Conservation (phyloP, 2,113 vertebrate genomes). For the Ploceus nigricollis region DNA sequence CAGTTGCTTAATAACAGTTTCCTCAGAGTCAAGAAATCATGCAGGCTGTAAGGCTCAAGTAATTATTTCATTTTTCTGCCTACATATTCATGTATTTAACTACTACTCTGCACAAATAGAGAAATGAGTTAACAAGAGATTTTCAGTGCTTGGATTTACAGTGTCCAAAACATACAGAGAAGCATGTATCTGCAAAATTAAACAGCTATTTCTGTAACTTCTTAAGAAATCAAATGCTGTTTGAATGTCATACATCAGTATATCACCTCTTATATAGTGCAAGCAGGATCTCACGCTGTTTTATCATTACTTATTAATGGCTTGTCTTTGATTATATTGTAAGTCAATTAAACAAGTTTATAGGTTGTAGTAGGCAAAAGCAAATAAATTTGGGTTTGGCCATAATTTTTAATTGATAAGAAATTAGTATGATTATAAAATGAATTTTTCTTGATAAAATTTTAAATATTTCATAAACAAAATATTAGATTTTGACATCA, state of each 20-base stretch:
- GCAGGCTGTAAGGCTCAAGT: slow-evolving; percentile 4
- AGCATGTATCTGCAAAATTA: not conserved
- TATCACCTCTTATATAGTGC: not conserved
- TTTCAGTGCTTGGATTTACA: not conserved
- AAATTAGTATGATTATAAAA: not conserved
- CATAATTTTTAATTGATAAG: not conserved
- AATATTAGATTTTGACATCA: slow-evolving; percentile 10
- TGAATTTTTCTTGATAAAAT: not conserved
- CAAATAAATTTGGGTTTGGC: not conserved
- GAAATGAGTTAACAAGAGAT: not conserved
- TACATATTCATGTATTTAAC: not conserved
- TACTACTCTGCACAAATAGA: not conserved
- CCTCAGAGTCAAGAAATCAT: slow-evolving; percentile 4
- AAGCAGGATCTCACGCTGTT: not conserved
- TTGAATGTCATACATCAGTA: not conserved
- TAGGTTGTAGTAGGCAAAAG: not conserved
- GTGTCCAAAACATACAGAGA: not conserved
- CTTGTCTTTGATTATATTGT: not conserved
- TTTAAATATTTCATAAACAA: not conserved
- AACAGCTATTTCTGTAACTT: not conserved
- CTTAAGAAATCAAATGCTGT: not conserved
- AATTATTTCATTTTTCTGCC: slow-evolving; percentile 39
- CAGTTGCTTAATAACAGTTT: slow-evolving; percentile 38
- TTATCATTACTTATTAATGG: not conserved
- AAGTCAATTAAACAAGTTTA: not conserved